Conservation (phyloP, 1,140 invertebrate species). For the Mizuhopecten yessoensis region DNA sequence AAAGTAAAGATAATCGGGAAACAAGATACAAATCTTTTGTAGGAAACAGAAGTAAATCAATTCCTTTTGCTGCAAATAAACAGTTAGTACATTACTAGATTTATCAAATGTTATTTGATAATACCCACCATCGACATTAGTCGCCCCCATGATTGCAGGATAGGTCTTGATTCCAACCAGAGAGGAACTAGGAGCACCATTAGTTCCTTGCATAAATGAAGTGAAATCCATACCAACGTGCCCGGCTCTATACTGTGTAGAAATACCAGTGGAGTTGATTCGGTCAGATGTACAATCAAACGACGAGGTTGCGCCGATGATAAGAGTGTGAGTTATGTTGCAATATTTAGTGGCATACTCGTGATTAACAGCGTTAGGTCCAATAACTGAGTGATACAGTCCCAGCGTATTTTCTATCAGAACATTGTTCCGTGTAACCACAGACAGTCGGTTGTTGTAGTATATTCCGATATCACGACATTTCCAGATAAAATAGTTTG, state of each 20-base stretch:
- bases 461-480: slow-evolving; percentile 76
- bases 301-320: slow-evolving; percentile 67
- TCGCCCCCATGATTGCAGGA: slow-evolving; percentile 69
- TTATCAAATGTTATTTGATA: too few species aligned
- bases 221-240: slow-evolving; percentile 69
- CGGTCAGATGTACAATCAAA: slow-evolving; percentile 64
- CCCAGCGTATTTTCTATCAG: slow-evolving; percentile 72
- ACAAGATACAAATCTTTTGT: too few species aligned
- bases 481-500: slow-evolving; percentile 66
- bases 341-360: slow-evolving; percentile 62
- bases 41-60: too few species aligned
- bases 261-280: slow-evolving; percentile 47
- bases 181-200: slow-evolving; percentile 73
- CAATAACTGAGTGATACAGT: slow-evolving; percentile 67
- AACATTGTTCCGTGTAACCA: slow-evolving; percentile 56
- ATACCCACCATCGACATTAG: slow-evolving; percentile 44
- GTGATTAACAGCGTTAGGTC: slow-evolving; percentile 67
- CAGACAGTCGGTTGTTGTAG: slow-evolving; percentile 59
- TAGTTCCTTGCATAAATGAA: slow-evolving; percentile 69
- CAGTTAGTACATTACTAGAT: not conserved
- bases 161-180: slow-evolving; percentile 71
- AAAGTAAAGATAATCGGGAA: too few species aligned
- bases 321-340: slow-evolving; percentile 61
- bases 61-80: too few species aligned
- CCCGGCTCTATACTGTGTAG: slow-evolving; percentile 46